Evolutionary conservation across 2,113 vertebrate genomes (phyloP), one percentile per base, ranked within the genome.

Genomic region (Periophthalmus modestus): DNA sequence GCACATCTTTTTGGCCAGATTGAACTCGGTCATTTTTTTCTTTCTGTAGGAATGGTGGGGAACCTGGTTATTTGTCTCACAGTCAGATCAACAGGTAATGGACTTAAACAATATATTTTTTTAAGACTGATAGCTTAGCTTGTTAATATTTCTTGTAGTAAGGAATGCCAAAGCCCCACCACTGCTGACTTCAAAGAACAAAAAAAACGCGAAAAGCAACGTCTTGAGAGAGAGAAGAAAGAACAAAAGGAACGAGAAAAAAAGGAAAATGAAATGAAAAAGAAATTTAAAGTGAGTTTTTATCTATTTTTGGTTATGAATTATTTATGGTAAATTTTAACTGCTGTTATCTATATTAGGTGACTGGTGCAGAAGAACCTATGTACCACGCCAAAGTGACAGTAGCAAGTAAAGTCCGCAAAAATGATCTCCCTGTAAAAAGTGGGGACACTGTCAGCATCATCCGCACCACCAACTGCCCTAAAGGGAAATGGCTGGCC

Each of bases 161-260:
- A 75, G 58, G 86, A 83, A 10, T 75, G 67, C 39, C 77, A 65
- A 4, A 93, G 88, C 74, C 89, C 91, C 4, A 89, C 83, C 78
- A 72, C 78, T 0, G 81, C 65, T 0, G 90, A 90, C 2, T 48
- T 72, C 54, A 94, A 93, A 73, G 93, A 94, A 24, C 86, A 83
- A 68, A 91, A 73, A 75, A 94, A 94, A 79, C 89, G 81, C 52
- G 93, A 92, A 63, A 94, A 93, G 65, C 94, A 94, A 4, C 90
- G 93, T 13, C 80, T 92, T 65, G 93, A 92, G 67, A 94, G 83
- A 63, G 91, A 94, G 82, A 93, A 87, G 70, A 94, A 94, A n/a
- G 91, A 93, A 72, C 91, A 90, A 68, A 94, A 93, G 54, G 93
- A 93, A 54, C 87, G 82, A 21, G 91, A 92, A 63, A 95, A 94